Base-by-base conservation (phyloP, 2,113 vertebrate genomes). In the Antechinus flavipes region DNA sequence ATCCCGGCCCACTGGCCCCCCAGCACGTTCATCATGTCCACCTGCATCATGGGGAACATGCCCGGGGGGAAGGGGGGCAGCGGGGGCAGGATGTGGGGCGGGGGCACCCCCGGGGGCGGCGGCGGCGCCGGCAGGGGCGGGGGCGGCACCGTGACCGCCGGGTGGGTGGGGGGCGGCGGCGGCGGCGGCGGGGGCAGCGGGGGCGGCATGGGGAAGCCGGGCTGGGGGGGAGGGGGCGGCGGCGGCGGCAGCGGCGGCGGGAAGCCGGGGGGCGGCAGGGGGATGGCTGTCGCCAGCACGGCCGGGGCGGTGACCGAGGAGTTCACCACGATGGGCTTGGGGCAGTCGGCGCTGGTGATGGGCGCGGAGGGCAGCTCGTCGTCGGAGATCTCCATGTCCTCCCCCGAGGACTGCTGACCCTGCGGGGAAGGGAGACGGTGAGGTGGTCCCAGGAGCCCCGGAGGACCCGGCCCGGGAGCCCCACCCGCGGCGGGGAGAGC, bases 321-420 rank as follows among this genome's bases (percentile, higher is more conserved):
- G 98, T 99, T 99, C 91, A 99, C 99, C 90, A 99, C 99, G 11
- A 99, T 99, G 98, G 99, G 99, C 98, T 99, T 99, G 97, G 98
- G 98, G 98, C 99, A 99, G n/a, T 99, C 99, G 0, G 99, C 99
- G 0, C 99, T 98, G 95, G 98, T 98, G 98, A 99, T 99, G 0
- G 99, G 99, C 0, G 99, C 99, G 0, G 99, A 98, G 2, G 99
- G 99, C 99, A 99, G 99, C 98, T 99, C 99, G 0, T 99, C 99
- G 0, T 99, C 99, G 0, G 99, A 99, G 98, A 99, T 99, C 96
- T 99, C 99, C 99, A 99, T 99, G 98, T 99, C 99, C 97, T 99
- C 99, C 8, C 99, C 99, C 0, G 99, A 99, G 35, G 99, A 99
- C 97, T 99, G 99, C 96, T 99, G 99, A 97, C 98, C 98, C 99